Conservation (phyloP, 2,797 vertebrate genomes). For the Sebastes jordani region DNA sequence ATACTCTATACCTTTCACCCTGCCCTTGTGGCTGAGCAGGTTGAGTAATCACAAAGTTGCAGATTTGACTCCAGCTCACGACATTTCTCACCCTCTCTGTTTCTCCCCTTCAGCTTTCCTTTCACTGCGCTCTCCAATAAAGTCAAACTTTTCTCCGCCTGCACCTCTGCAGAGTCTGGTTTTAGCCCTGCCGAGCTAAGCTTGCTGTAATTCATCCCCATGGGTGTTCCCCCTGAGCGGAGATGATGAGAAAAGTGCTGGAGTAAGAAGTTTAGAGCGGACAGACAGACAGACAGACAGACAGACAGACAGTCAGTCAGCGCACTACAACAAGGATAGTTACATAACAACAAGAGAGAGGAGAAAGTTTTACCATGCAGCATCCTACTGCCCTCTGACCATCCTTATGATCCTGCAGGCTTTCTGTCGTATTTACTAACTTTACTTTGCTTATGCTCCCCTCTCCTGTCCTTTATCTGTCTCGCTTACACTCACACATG, state of each 20-base stretch:
- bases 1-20: neutral
- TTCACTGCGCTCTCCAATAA: neutral
- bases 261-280: conserved; percentile 28
- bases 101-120: neutral
- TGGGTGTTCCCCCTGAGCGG: conserved; percentile 55
- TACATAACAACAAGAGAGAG: conserved; percentile 23
- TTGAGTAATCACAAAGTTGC: neutral
- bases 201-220: conserved; percentile 44
- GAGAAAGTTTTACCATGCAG: neutral
- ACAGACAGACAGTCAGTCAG: neutral
- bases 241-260: conserved; percentile 62
- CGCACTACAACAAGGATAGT: conserved; percentile 20
- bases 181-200: conserved; percentile 25
- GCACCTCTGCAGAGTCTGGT: conserved; percentile 19
- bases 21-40: neutral
- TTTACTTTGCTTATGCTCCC: neutral
- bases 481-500: neutral
- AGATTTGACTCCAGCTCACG: neutral
- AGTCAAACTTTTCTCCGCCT: conserved; percentile 7
- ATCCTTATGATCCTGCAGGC: neutral
- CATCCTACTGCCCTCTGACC: neutral
- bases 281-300: neutral
- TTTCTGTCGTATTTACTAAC: neutral
- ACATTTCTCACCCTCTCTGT: neutral
- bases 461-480: neutral